phyloP scores from a whole-genome alignment of 2,797 vertebrate genomes.

The Dicrostonyx torquatus region DNA sequence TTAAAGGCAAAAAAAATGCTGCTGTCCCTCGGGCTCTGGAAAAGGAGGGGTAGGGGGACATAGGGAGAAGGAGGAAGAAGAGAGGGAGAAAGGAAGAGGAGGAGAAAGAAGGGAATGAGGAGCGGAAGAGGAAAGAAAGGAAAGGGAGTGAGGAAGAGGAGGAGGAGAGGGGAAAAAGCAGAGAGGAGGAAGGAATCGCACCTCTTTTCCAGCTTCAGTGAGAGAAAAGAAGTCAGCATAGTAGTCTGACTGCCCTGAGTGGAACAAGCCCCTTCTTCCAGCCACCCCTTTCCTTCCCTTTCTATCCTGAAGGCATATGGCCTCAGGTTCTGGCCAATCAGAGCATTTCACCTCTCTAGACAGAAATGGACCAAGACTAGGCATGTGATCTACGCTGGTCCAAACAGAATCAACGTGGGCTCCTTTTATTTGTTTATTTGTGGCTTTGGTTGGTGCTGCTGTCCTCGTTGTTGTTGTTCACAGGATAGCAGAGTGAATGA shows the following conservation, averaged over 20 bases:
- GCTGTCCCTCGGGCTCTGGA: not conserved
- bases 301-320: not conserved
- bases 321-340: not conserved
- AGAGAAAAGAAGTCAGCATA: not conserved
- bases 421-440: not conserved
- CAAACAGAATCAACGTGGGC: not conserved
- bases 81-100: no score
- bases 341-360: not conserved
- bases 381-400: not conserved
- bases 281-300: no score
- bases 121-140: no score
- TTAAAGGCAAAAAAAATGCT: not conserved
- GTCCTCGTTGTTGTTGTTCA: not conserved
- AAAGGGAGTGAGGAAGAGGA: no score
- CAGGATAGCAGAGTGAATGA: not conserved
- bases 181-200: not conserved
- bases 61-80: rapidly evolving
- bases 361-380: not conserved
- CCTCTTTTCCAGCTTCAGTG: not conserved
- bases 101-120: no score
- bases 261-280: not conserved
- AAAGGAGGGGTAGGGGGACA: not conserved
- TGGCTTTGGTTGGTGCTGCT: no score
- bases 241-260: not conserved
- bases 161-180: no score